A percentile compares a stretch with the other conserved stretches of the same genome.
These are phyloP conservation scores for Drosophila kuntzei DNA, from an alignment of 2,888 invertebrate species.

Conservation along the genomic window DNA sequence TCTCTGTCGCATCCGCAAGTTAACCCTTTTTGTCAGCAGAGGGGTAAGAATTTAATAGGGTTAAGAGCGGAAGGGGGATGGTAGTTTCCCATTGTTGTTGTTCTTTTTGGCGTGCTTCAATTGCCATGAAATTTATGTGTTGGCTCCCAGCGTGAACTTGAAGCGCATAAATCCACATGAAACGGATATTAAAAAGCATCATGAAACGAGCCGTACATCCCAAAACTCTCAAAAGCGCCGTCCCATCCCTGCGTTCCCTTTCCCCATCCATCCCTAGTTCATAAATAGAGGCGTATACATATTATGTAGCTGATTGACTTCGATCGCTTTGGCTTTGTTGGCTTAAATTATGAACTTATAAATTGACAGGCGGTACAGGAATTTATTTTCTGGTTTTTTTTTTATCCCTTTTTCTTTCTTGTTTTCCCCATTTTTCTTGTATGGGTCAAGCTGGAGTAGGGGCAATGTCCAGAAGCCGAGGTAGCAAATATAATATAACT, in stretches of 20 bases:
- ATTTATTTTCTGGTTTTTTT: conserved; percentile 16
- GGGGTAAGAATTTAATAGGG: not conserved
- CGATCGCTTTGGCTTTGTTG: conserved; percentile 63
- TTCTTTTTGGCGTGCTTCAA: conserved; percentile 64
- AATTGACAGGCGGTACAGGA: conserved; percentile 64
- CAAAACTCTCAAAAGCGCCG: conserved; percentile 13
- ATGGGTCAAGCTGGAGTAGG: not conserved
- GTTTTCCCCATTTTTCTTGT: not conserved
- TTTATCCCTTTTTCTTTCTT: not conserved
- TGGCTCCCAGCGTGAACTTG: conserved; percentile 76
- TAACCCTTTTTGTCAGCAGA: conserved; percentile 65
- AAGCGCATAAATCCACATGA: conserved; percentile 78
- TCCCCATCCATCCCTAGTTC: conserved; percentile 4
- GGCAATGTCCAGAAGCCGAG: conserved; percentile 8
- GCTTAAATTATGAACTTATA: conserved; percentile 75
- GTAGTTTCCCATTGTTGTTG: conserved; percentile 1
- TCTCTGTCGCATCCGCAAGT: conserved; percentile 29
- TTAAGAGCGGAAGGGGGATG: not conserved
- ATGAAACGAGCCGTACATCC: conserved; percentile 57
- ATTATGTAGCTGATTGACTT: conserved; percentile 77
- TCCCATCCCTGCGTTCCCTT: not conserved
- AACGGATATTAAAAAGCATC: conserved; percentile 78
- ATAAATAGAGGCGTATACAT: conserved; percentile 23
- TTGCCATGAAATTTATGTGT: conserved; percentile 78
- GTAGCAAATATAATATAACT: not conserved